phyloP scores from a whole-genome alignment of 2,113 vertebrate species.

The Cephalopterus ornatus region DNA sequence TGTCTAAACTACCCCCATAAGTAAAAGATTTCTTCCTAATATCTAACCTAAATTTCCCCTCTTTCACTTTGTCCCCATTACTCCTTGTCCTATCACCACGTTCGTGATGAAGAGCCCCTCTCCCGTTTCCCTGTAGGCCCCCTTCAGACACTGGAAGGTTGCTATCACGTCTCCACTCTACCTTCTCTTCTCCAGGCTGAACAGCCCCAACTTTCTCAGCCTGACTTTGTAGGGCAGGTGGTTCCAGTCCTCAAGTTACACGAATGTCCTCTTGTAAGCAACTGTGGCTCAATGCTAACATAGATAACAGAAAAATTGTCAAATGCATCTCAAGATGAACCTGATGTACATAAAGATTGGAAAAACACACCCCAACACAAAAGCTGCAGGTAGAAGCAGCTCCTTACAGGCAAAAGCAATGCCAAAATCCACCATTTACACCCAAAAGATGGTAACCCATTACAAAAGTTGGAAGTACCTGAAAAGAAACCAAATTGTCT shows the following conservation, averaged over 20 bases:
- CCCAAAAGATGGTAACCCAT: neutral
- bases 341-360: neutral
- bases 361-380: neutral
- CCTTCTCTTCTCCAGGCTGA: too few relatives aligned
- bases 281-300: neutral
- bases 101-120: too few relatives aligned
- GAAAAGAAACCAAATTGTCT: neutral
- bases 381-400: neutral
- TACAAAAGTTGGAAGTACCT: neutral
- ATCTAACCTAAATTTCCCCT: too few relatives aligned
- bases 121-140: too few relatives aligned
- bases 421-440: neutral
- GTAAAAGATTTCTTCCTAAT: too few relatives aligned
- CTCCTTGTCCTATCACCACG: too few relatives aligned
- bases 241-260: neutral
- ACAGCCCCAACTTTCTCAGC: too few relatives aligned
- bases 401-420: neutral
- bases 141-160: too few relatives aligned
- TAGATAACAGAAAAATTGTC: neutral
- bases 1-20: too few relatives aligned
- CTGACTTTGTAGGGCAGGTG: too few relatives aligned
- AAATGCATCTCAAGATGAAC: neutral
- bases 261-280: neutral
- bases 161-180: too few relatives aligned
- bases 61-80: too few relatives aligned